Percentiles rank a stretch among this genome's conserved stretches.
Evolutionary conservation across 2,113 vertebrate genomes (phyloP).

Genomic region (Megatriorchis doriae): DNA sequence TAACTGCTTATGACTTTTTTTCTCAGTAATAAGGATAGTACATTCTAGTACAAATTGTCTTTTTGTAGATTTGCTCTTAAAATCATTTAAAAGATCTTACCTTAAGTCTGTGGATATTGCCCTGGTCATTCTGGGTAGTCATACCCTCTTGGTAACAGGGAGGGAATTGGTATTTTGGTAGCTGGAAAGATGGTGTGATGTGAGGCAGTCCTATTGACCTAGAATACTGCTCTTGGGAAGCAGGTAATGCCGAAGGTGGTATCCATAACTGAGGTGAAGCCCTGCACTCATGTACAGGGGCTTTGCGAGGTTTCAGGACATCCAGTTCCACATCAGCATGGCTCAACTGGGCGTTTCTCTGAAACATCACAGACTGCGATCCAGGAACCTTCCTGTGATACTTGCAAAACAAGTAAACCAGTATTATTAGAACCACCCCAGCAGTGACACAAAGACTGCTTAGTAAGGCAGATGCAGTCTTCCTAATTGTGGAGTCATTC

Average conservation of each 20-base stretch:
- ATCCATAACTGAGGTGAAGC: neutral
- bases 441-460: conserved; percentile 5
- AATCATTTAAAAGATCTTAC: neutral
- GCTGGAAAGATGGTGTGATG: neutral
- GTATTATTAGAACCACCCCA: neutral
- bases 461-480: neutral
- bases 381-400: neutral
- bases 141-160: neutral
- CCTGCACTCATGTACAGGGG: neutral
- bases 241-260: neutral
- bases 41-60: neutral
- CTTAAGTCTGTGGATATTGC: neutral
- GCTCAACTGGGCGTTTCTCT: neutral
- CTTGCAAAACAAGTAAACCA: neutral
- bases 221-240: neutral
- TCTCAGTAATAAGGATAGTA: neutral
- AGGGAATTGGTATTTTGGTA: conserved; percentile 34
- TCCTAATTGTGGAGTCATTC: neutral
- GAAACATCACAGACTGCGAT: neutral
- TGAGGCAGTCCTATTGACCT: neutral
- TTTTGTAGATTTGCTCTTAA: neutral
- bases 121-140: neutral
- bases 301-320: neutral
- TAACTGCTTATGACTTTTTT: neutral
- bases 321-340: neutral